Conservation (phyloP, 2,797 vertebrate species). For the Antrozous pallidus region DNA sequence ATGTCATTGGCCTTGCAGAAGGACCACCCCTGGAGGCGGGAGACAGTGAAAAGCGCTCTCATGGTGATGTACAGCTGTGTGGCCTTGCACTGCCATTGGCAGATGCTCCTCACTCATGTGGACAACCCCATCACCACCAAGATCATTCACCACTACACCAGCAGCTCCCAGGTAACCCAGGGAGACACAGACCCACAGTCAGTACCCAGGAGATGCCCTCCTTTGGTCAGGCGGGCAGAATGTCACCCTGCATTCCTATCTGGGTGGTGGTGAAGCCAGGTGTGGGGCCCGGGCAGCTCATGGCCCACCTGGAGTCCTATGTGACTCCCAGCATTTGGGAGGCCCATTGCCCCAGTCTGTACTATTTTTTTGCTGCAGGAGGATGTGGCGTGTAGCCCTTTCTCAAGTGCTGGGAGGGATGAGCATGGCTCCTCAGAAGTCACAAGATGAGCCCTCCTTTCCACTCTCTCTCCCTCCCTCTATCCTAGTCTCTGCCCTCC, state of each 20-base stretch:
- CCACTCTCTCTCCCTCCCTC: not conserved
- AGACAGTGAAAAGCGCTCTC: constrained; percentile 54
- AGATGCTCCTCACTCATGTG: constrained; percentile 53
- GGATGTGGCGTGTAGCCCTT: fast-evolving
- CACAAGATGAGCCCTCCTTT: not conserved
- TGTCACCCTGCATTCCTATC: fast-evolving
- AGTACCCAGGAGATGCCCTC: fast-evolving
- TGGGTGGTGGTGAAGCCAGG: not conserved
- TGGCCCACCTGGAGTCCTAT: not conserved
- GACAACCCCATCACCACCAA: constrained; percentile 46
- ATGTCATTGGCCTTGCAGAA: not conserved
- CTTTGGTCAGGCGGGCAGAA: fast-evolving
- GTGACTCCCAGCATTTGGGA: not conserved
- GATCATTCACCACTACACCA: constrained; percentile 71
- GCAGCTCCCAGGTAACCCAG: constrained; percentile 64
- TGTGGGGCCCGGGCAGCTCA: not conserved
- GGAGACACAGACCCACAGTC: fast-evolving
- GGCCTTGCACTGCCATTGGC: constrained; percentile 61
- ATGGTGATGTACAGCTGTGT: constrained; percentile 68
- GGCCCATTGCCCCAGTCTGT: fast-evolving
- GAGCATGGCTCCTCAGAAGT: not conserved
- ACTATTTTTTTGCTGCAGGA: not conserved
- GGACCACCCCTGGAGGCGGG: constrained; percentile 71
- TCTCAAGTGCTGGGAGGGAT: not conserved
- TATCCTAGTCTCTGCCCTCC: not conserved